Conservation (phyloP, 2,797 vertebrate genomes). For the Gymnocypris eckloni region DNA sequence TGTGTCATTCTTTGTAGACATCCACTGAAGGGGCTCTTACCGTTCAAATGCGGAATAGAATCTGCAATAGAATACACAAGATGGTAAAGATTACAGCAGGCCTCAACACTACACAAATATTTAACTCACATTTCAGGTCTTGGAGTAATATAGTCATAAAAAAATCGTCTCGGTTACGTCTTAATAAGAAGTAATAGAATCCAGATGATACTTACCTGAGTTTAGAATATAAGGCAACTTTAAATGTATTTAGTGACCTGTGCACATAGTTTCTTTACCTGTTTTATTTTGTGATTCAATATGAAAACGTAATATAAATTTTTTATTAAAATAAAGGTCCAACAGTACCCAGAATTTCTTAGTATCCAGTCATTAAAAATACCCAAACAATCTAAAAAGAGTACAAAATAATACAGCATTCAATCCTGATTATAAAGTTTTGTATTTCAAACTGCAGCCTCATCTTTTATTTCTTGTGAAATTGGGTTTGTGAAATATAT, state of each 20-base stretch:
- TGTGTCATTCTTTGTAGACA: neutral
- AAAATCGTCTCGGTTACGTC: no score
- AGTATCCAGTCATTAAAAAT: neutral
- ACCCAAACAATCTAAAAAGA: neutral
- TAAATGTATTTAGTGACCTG: neutral
- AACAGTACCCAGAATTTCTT: neutral
- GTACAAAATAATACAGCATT: neutral
- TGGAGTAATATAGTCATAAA: neutral
- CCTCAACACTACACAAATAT: neutral
- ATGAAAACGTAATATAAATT: neutral
- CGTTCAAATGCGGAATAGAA: constrained; percentile 8
- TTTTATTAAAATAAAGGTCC: neutral
- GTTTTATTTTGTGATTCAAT: neutral
- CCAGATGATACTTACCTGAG: neutral
- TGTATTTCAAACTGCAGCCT: neutral
- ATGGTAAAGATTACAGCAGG: neutral
- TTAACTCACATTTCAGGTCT: neutral
- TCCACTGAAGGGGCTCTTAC: constrained; percentile 23
- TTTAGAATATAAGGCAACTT: neutral
- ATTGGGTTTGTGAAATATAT: neutral
- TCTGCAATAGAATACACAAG: constrained; percentile 19
- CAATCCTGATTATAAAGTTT: neutral
- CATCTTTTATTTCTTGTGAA: neutral
- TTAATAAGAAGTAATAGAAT: neutral
- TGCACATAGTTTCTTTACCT: neutral